Percentiles rank a stretch among this genome's conserved stretches.
Evolutionary conservation across 2,113 vertebrate genomes (phyloP).

Genomic region (Catharus bicknelli): DNA sequence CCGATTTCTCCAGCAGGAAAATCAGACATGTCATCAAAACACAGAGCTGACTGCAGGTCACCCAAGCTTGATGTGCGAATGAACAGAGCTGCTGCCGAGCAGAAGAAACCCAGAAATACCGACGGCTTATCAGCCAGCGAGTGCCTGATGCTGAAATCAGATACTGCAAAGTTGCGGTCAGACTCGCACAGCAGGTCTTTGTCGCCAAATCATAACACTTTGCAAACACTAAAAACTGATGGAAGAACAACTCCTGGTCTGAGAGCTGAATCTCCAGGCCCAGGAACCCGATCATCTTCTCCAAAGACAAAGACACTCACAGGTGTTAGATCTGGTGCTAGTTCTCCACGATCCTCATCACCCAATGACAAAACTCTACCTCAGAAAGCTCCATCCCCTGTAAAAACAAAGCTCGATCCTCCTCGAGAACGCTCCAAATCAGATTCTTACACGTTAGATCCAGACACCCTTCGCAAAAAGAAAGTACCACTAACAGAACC

Average conservation of each 20-base stretch:
- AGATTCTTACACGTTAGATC: slow-evolving; percentile 95
- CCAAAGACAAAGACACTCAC: slow-evolving; percentile 90
- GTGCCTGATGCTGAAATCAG: slow-evolving; percentile 91
- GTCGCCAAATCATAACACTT: slow-evolving; percentile 96
- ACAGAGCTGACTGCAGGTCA: slow-evolving; percentile 85
- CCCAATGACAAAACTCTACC: slow-evolving; percentile 88
- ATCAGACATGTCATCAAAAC: slow-evolving; percentile 82
- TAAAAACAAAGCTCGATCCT: slow-evolving; percentile 91
- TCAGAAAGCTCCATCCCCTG: slow-evolving; percentile 84
- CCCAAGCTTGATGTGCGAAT: slow-evolving; percentile 86
- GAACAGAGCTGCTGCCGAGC: slow-evolving; percentile 82
- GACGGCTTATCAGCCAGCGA: slow-evolving; percentile 90
- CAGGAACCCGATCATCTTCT: slow-evolving; percentile 89
- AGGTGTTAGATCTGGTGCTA: slow-evolving; percentile 81
- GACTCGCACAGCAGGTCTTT: slow-evolving; percentile 96
- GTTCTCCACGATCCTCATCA: slow-evolving; percentile 86
- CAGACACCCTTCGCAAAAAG: slow-evolving; percentile 95
- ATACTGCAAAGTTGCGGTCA: slow-evolving; percentile 91
- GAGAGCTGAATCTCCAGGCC: slow-evolving; percentile 91
- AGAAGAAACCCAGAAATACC: slow-evolving; percentile 82
- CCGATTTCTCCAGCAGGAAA: slow-evolving; percentile 83
- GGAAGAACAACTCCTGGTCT: slow-evolving; percentile 82
- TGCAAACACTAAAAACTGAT: slow-evolving; percentile 93
- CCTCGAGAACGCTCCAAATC: slow-evolving; percentile 97
- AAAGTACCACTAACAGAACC: slow-evolving; percentile 93